phyloP scores from a whole-genome alignment of 2,113 vertebrate genomes.

The Mustelus asterias region DNA sequence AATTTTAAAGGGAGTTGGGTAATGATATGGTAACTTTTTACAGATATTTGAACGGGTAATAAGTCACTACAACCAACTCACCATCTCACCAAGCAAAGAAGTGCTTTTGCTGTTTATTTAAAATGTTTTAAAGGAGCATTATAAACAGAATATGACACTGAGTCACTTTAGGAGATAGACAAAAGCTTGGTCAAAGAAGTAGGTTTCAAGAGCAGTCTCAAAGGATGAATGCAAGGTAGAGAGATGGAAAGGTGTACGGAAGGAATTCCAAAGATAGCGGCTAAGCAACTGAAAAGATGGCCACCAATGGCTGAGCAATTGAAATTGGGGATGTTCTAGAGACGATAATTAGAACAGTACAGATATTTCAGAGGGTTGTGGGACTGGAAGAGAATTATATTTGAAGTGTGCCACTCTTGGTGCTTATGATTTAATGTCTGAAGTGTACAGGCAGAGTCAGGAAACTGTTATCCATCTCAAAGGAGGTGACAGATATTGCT shows the following conservation, averaged over 20 bases:
- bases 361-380: too few relatives aligned
- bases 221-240: neutral
- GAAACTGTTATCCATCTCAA: neutral
- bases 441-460: neutral
- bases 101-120: neutral
- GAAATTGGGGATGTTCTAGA: neutral
- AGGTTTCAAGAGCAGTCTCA: neutral
- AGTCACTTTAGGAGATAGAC: neutral
- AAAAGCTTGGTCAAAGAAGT: neutral
- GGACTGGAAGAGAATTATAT: neutral
- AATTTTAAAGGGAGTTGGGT: neutral
- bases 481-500: neutral
- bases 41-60: neutral
- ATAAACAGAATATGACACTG: too few relatives aligned
- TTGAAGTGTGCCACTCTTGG: neutral
- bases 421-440: neutral
- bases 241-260: neutral
- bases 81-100: neutral
- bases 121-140: too few relatives aligned
- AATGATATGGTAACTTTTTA: neutral
- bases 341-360: too few relatives aligned
- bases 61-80: neutral
- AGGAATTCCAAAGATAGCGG: neutral
- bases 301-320: neutral
- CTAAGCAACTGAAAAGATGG: neutral